These are phyloP conservation scores for Drosophila rellima DNA, from an alignment of 2,888 invertebrate species.

Conservation along the genomic window DNA sequence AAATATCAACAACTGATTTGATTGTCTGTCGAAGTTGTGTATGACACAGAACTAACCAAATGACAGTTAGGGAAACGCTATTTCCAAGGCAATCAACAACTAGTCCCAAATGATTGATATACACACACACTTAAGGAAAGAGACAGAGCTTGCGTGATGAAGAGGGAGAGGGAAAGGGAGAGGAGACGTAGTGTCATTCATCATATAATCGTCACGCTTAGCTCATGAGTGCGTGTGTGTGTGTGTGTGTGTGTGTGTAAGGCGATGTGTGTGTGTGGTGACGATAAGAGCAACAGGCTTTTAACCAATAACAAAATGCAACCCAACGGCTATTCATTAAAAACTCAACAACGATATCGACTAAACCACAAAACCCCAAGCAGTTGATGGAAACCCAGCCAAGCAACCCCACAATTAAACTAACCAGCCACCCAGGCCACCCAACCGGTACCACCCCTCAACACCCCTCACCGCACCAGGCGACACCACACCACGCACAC, in stretches of 20 bases:
- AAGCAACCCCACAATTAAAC: conserved; percentile 9
- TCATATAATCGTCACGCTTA: conserved; percentile 59
- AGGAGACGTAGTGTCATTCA: conserved; percentile 42
- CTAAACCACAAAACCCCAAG: conserved; percentile 37
- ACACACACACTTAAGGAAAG: conserved; percentile 11
- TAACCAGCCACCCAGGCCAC: conserved; percentile 3
- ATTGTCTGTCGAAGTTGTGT: conserved; percentile 45
- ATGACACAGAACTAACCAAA: conserved; percentile 46
- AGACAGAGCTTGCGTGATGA: not conserved
- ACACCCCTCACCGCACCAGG: no score
- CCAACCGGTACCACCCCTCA: not conserved
- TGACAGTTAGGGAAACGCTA: conserved; percentile 15
- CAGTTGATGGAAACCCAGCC: conserved; percentile 24
- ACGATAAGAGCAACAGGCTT: conserved; percentile 66
- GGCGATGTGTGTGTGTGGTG: conserved; percentile 11
- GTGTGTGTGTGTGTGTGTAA: not conserved
- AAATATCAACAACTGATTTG: conserved; percentile 48
- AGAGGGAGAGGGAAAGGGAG: no score
- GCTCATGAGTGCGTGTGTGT: conserved; percentile 12
- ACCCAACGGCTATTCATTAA: conserved; percentile 57
- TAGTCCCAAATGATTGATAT: conserved; percentile 50
- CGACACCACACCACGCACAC: not conserved
- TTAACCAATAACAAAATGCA: conserved; percentile 23
- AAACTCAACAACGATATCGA: conserved; percentile 37
- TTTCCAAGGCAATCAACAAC: conserved; percentile 45